Percentiles rank a stretch among this genome's conserved stretches.
Evolutionary conservation across 2,797 vertebrate genomes (phyloP).

Genomic region (Lithobates pipiens): DNA sequence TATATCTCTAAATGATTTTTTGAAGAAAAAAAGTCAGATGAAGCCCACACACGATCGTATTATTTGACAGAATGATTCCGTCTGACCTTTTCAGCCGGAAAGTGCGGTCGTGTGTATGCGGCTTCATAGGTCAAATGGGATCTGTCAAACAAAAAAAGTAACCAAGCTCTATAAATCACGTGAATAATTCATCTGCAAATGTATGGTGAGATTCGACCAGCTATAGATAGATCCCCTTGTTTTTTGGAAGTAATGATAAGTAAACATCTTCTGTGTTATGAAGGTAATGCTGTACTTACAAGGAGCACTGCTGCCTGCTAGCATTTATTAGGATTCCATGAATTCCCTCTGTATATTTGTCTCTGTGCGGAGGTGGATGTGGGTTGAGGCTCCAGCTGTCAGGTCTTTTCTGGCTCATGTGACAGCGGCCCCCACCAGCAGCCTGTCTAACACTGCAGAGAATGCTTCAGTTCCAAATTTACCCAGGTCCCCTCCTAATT

Average conservation of each 20-base stretch:
- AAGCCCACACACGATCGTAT: no score
- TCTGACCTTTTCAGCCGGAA: no score
- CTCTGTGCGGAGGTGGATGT: slow-evolving; percentile 24
- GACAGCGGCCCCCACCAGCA: slow-evolving; percentile 32
- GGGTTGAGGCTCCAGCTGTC: slow-evolving; percentile 48
- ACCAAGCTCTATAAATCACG: no score
- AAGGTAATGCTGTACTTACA: slow-evolving; percentile 14
- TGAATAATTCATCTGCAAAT: no score
- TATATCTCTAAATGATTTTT: no score
- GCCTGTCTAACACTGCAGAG: not conserved
- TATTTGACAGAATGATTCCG: no score
- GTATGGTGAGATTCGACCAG: no score
- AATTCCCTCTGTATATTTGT: slow-evolving; percentile 49
- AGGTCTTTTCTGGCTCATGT: slow-evolving; percentile 25
- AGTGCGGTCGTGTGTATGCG: no score
- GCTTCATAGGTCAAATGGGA: no score
- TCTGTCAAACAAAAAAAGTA: no score
- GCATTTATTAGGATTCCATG: slow-evolving; percentile 38
- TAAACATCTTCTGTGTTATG: not conserved
- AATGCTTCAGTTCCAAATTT: slow-evolving; percentile 11
- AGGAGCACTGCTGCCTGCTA: not conserved
- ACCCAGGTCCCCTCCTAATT: slow-evolving; percentile 2
- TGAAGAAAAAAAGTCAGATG: no score
- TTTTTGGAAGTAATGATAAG: not conserved
- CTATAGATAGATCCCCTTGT: no score